A percentile compares a stretch with the other conserved stretches of the same genome.
Evolutionary conservation across 2,797 vertebrate genomes (phyloP).

Genomic region (Chaunax sp.): DNA sequence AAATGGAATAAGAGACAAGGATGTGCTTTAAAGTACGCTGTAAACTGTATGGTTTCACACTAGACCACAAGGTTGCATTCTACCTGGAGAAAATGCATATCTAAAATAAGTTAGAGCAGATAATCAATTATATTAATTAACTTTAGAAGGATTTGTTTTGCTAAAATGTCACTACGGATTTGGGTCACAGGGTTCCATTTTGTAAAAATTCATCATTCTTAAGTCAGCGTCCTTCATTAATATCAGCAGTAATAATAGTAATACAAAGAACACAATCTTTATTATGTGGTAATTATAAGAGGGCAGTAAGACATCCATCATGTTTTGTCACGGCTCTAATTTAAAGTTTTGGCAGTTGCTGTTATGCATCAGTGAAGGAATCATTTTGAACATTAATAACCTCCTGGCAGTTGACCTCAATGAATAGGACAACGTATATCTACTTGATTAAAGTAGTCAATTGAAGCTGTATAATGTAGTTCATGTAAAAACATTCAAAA

Average conservation of each 20-base stretch:
- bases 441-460: neutral
- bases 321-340: too few relatives aligned
- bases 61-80: neutral
- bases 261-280: neutral
- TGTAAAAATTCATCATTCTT: neutral
- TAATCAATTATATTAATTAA: conserved; percentile 3
- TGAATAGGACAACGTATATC: neutral
- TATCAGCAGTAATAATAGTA: neutral
- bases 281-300: neutral
- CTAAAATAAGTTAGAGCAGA: neutral
- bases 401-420: neutral
- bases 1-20: neutral
- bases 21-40: neutral
- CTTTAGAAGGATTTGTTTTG: conserved; percentile 14
- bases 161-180: conserved; percentile 12
- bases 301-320: conserved; percentile 5
- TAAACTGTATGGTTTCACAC: neutral
- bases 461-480: neutral
- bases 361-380: conserved; percentile 13
- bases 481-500: neutral
- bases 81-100: neutral
- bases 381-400: conserved; percentile 13
- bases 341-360: neutral
- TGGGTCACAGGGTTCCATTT: conserved; percentile 1
- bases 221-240: neutral